These are phyloP conservation scores for Dysmachus trigonus DNA, from an alignment of 2,888 invertebrate genomes.

Conservation along the genomic window DNA sequence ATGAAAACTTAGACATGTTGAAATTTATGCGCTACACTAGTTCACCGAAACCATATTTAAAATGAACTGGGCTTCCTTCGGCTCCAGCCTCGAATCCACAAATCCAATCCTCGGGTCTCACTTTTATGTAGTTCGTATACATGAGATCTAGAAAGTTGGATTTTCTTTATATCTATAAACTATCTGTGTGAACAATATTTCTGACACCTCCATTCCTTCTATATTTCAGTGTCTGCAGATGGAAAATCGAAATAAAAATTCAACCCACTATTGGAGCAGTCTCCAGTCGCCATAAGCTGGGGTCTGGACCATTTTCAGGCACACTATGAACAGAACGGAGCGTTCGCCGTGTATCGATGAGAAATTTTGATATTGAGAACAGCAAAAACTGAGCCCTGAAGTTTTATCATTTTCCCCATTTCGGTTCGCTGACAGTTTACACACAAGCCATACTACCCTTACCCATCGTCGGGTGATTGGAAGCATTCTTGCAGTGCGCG, in stretches of 20 bases:
- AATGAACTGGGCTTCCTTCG: not conserved
- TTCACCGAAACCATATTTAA: not conserved
- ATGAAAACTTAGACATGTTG: conserved; percentile 2
- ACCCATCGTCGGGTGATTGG: not conserved
- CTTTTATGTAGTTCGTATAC: conserved; percentile 19
- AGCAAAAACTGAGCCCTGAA: conserved; percentile 9
- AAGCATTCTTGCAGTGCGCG: not conserved
- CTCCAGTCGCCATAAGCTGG: not conserved
- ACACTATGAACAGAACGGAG: not conserved
- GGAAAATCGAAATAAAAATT: conserved; percentile 41
- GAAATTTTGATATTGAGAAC: conserved; percentile 2
- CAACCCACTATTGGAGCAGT: not conserved
- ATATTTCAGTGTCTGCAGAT: conserved; percentile 32
- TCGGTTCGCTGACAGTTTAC: conserved; percentile 34
- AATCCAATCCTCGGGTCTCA: conserved; percentile 25
- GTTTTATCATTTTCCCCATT: conserved; percentile 27
- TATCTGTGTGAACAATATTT: conserved; percentile 22
- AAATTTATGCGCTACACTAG: not conserved
- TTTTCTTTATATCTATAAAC: conserved; percentile 34
- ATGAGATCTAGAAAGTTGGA: conserved; percentile 24
- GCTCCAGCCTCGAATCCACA: not conserved
- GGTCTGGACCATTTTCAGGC: conserved; percentile 6
- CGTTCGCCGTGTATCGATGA: not conserved
- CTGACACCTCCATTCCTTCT: conserved; percentile 38
- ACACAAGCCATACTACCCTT: not conserved